Percentiles rank a stretch among this genome's conserved stretches.
phyloP scores from a whole-genome alignment of 1,140 invertebrate species.

The Hyles vespertilio region DNA sequence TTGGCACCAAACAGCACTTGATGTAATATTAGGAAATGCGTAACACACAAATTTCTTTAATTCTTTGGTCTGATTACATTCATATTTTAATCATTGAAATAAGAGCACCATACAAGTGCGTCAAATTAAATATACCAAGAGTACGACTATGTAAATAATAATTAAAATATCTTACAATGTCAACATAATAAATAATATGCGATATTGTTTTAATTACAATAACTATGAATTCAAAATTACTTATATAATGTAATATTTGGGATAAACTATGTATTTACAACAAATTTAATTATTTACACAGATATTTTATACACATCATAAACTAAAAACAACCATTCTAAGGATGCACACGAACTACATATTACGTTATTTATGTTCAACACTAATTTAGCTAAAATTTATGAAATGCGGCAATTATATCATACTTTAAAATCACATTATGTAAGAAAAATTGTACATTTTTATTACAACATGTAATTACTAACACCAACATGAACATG shows the following conservation, averaged over 20 bases:
- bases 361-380: neutral
- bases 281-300: slow-evolving; percentile 61
- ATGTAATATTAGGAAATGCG: slow-evolving; percentile 25
- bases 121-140: slow-evolving; percentile 11
- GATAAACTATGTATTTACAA: slow-evolving; percentile 71
- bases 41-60: slow-evolving; percentile 31
- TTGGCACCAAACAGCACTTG: slow-evolving; percentile 44
- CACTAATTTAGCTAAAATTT: slow-evolving; percentile 21
- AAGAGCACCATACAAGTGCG: slow-evolving; percentile 34
- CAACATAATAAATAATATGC: slow-evolving; percentile 26
- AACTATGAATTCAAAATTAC: slow-evolving; percentile 28
- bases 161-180: slow-evolving; percentile 21
- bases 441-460: slow-evolving; percentile 3
- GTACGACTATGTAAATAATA: slow-evolving; percentile 15
- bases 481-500: neutral
- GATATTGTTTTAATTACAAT: slow-evolving; percentile 15
- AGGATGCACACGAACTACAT: slow-evolving; percentile 16
- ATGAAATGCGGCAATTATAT: slow-evolving; percentile 21
- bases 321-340: slow-evolving; percentile 35
- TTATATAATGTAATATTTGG: slow-evolving; percentile 43
- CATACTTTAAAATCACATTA: neutral
- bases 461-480: neutral
- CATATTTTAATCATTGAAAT: slow-evolving; percentile 31
- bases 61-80: slow-evolving; percentile 54
- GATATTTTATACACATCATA: slow-evolving; percentile 63